These are phyloP conservation scores for Nasonovia ribisnigri DNA, from an alignment of 2,888 invertebrate genomes.

Conservation along the genomic window DNA sequence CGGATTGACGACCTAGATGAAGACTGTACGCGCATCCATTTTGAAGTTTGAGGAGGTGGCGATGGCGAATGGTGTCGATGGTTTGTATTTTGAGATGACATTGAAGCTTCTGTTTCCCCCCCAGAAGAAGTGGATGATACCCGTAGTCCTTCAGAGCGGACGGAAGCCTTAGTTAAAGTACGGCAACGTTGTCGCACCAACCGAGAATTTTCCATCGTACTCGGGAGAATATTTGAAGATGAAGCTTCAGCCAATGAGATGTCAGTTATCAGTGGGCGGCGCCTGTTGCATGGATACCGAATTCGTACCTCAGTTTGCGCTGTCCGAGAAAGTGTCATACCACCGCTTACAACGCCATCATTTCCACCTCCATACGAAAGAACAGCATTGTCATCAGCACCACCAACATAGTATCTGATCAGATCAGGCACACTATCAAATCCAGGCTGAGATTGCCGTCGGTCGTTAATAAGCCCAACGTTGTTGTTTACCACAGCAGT, in stretches of 20 bases:
- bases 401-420: slow-evolving; percentile 93
- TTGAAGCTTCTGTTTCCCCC: not conserved
- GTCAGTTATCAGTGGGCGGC: slow-evolving; percentile 77
- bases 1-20: not conserved
- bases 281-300: slow-evolving; percentile 85
- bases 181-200: slow-evolving; percentile 76
- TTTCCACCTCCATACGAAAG: slow-evolving; percentile 86
- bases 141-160: slow-evolving; percentile 69
- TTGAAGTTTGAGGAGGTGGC: not conserved
- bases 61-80: not conserved
- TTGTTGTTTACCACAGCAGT: not conserved
- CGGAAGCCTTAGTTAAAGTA: slow-evolving; percentile 53
- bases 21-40: not conserved
- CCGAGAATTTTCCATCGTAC: slow-evolving; percentile 70
- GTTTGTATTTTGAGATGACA: not conserved
- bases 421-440: slow-evolving; percentile 94
- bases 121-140: not conserved
- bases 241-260: not conserved
- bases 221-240: not conserved
- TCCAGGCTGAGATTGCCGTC: slow-evolving; percentile 70
- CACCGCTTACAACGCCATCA: not conserved
- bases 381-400: slow-evolving; percentile 88
- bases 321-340: not conserved
- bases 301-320: slow-evolving; percentile 70
- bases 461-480: not conserved